Conservation (phyloP, 2,888 invertebrate species). For the Tetrapedia diversipes region DNA sequence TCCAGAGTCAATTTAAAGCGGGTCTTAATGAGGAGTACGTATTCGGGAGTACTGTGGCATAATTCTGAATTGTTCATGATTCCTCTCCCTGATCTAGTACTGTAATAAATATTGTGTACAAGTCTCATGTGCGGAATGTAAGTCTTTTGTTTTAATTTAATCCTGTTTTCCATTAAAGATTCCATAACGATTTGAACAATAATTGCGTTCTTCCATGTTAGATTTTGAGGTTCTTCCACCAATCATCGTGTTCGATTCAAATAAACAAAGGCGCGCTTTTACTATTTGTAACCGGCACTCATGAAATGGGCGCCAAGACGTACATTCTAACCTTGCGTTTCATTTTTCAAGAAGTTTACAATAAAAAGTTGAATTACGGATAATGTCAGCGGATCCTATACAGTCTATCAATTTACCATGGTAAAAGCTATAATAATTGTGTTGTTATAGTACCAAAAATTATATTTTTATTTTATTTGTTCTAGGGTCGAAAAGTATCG, state of each 20-base stretch:
- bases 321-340: constrained; percentile 45
- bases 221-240: not conserved
- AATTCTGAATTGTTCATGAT: constrained; percentile 37
- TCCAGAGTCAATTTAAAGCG: constrained; percentile 84
- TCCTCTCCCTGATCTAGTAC: not conserved
- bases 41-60: constrained; percentile 46
- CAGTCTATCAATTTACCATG: constrained; percentile 85
- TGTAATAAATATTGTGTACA: not conserved
- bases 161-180: not conserved
- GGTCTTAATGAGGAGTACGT: constrained; percentile 83
- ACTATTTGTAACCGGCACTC: not conserved
- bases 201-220: not conserved
- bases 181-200: constrained; percentile 8
- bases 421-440: constrained; percentile 80
- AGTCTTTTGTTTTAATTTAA: constrained; percentile 15
- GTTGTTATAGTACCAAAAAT: constrained; percentile 6
- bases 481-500: constrained; percentile 99
- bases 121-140: not conserved
- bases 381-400: constrained; percentile 47
- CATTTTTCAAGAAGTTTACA: not conserved
- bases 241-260: constrained; percentile 11
- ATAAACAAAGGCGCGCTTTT: constrained; percentile 3
- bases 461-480: constrained; percentile 10
- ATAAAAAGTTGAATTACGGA: not conserved
- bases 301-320: constrained; percentile 17